These are phyloP conservation scores for Drosophila putrida DNA, from an alignment of 2,888 invertebrate species.

Conservation along the genomic window DNA sequence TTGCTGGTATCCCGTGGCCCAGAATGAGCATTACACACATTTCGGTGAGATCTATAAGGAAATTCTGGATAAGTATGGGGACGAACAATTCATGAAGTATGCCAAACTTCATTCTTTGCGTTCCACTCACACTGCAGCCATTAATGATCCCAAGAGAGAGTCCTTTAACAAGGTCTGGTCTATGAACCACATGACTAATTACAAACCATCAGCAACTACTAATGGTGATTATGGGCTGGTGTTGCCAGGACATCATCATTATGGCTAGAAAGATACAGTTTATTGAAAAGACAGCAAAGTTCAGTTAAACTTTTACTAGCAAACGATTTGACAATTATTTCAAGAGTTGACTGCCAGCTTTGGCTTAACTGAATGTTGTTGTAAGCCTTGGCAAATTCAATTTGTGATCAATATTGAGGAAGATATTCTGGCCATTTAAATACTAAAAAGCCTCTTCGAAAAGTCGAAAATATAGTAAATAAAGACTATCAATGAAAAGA, in stretches of 20 bases:
- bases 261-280: constrained; percentile 1
- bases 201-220: constrained; percentile 33
- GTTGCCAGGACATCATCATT: constrained; percentile 37
- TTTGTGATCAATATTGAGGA: no score
- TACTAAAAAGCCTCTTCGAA: no score
- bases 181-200: constrained; percentile 35
- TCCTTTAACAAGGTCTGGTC: background rate
- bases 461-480: no score
- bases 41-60: constrained; percentile 43
- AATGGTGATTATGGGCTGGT: constrained; percentile 56
- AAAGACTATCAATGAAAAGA: no score
- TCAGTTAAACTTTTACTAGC: constrained; percentile 9
- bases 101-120: constrained; percentile 29
- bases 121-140: background rate
- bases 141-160: background rate
- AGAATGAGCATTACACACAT: constrained; percentile 30
- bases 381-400: background rate
- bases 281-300: background rate
- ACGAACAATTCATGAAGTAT: constrained; percentile 33
- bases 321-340: background rate
- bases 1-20: constrained; percentile 45
- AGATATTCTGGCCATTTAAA: no score
- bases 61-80: constrained; percentile 36
- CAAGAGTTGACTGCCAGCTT: background rate
- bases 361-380: background rate